Base-by-base conservation (phyloP, 2,888 invertebrate genomes). In the Machimus atricapillus region DNA sequence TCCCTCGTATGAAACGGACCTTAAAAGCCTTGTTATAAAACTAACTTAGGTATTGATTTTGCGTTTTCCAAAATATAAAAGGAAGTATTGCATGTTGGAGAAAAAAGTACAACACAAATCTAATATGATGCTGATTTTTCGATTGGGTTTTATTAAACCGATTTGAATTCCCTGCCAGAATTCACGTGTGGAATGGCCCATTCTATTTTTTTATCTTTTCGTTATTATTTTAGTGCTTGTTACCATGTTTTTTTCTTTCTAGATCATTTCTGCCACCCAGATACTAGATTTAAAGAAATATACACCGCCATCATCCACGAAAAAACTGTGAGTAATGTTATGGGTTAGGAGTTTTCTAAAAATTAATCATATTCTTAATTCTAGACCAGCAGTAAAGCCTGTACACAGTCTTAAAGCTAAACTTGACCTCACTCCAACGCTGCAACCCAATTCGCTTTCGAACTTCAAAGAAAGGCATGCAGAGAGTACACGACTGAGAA, bases 331-430 rank as follows among this genome's bases (percentile, higher is more conserved):
- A 92, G 93, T 58, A 2, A 66, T 31, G 23, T 8, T 40, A 46
- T 3, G 5, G 37, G 6, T 9, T 8, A 8, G 2, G 12, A 91
- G 43, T 91, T 81, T 74, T 87, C 0, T 19, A 0, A 93, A 14
- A 93, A 9, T 27, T 4, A 23, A 27, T 2, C 9, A 66, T 19
- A 14, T 66, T 12, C 2, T 0, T 73, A 46, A 40, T 88, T 89
- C 6, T 85, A 91, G 91, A 88, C 90, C 94, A 7, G 89, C 89
- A 78, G 91, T 91, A 5, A 90, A 90, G 52, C 91, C 91, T 12
- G 91, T 94, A 16, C 95, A 95, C 90, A 93, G 95, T 40, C 91
- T 95, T 31, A 93, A 94, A 89, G 94, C 94, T 37, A 93, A 94
- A 4, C 92, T 94, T 19, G 94, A 93, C 89, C 93, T 94, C 34